phyloP scores from a whole-genome alignment of 2,888 invertebrate genomes.

The Liposcelis brunnea region DNA sequence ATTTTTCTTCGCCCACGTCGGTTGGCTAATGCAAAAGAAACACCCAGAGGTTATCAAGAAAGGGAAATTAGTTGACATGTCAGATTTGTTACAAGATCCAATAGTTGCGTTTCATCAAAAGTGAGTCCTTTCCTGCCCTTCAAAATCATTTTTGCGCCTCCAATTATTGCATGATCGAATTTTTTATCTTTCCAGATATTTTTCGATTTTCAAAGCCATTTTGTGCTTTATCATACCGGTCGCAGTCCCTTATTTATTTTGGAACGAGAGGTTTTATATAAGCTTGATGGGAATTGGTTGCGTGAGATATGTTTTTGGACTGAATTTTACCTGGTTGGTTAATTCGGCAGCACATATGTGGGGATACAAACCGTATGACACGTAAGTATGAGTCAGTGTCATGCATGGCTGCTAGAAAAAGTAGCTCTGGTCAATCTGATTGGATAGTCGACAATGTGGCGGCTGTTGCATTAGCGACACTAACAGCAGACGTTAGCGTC shows the following conservation, averaged over 20 bases:
- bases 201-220: constrained; percentile 31
- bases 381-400: constrained; percentile 28
- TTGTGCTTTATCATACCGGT: constrained; percentile 39
- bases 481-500: neutral
- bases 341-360: constrained; percentile 75
- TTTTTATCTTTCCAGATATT: constrained; percentile 43
- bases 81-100: constrained; percentile 60
- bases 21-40: constrained; percentile 82
- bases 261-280: constrained; percentile 33
- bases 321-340: constrained; percentile 80
- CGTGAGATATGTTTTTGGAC: constrained; percentile 50
- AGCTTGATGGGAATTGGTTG: constrained; percentile 33
- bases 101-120: constrained; percentile 61
- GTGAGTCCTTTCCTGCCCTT: constrained; percentile 27
- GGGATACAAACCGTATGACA: constrained; percentile 55
- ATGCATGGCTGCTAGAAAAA: neutral
- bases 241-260: constrained; percentile 33
- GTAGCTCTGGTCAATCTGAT: neutral
- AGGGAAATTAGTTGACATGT: constrained; percentile 66
- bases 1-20: constrained; percentile 84
- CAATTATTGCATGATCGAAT: constrained; percentile 26
- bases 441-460: neutral
- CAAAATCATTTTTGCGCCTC: constrained; percentile 28
- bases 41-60: constrained; percentile 67
- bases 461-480: neutral